phyloP scores from a whole-genome alignment of 1,140 invertebrate species.

The Conus betulinus region DNA sequence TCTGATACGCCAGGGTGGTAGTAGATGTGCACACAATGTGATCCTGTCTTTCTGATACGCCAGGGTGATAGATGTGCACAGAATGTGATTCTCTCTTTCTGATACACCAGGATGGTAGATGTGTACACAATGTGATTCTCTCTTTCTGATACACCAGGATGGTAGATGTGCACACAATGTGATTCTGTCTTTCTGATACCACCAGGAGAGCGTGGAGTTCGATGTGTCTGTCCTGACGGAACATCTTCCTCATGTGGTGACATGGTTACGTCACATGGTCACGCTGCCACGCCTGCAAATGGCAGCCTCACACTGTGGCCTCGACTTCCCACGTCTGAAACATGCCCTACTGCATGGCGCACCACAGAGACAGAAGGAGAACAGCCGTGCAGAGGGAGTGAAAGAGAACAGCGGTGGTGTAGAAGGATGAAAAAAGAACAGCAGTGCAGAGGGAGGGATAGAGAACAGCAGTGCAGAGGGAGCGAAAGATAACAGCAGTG shows the following conservation, averaged over 20 bases:
- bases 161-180: no score
- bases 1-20: no score
- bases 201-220: constrained; percentile 41
- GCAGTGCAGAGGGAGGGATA: background rate
- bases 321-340: constrained; percentile 41
- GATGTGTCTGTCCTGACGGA: constrained; percentile 19
- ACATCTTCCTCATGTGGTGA: constrained; percentile 56
- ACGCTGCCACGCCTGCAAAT: constrained; percentile 55
- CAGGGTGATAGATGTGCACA: no score
- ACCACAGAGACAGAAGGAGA: background rate
- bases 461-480: background rate
- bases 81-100: no score
- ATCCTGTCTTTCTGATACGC: no score
- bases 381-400: background rate
- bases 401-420: background rate
- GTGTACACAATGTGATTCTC: no score
- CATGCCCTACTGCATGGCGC: background rate
- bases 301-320: constrained; percentile 52
- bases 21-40: no score
- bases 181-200: background rate
- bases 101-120: no score
- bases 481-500: background rate
- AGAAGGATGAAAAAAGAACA: background rate
- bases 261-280: constrained; percentile 64
- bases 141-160: no score